Base-by-base conservation (phyloP, 2,113 vertebrate species). In the Meles meles region DNA sequence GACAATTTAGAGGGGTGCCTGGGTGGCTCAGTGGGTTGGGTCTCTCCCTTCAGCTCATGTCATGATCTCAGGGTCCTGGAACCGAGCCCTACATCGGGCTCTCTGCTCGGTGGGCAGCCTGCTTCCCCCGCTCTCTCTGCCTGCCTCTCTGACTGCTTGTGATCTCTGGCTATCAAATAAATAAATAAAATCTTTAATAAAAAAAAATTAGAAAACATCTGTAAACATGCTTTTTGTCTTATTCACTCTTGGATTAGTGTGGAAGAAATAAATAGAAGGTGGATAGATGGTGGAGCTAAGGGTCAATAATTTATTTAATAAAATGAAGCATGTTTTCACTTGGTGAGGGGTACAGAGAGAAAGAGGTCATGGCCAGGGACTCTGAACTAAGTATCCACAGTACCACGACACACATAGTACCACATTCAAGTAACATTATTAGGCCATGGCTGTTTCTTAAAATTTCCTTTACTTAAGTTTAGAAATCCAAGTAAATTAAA, bases 381-480 rank as follows among this genome's bases (percentile, higher is more conserved):
- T 80, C n/a, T 95, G 52, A 61, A 83, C 7, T 37, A n/a, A 83
- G 27, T 34, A 3, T 2, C 7, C 15, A 69, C 1, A 39, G 31
- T 44, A 42, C n/a, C 80, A 92, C 1, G 55, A 0, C 59, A 6
- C 59, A 87, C 61, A 63, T 1, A 37, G 0, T 0, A n/a, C 69
- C 94, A 83, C 6, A 63, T 25, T 81, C 31, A 23, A 4, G 37
- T 93, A 77, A 85, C 74, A 59, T 17, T 23, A 55, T 29, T 93
- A 96, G 94, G 42, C 23, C 65, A 97, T 14, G 87, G 4, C 4
- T 49, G 1, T 49, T 94, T 52, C 44, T 94, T 92, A 57, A 23
- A 55, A 92, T 94, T 94, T 86, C 29, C 39, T 65, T 96, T 74
- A 87, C 49, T 93, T 97, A 83, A 82, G 3, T 85, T 97, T 90